phyloP scores from a whole-genome alignment of 92 coral and sea anemone species.

The Porites lobata region DNA sequence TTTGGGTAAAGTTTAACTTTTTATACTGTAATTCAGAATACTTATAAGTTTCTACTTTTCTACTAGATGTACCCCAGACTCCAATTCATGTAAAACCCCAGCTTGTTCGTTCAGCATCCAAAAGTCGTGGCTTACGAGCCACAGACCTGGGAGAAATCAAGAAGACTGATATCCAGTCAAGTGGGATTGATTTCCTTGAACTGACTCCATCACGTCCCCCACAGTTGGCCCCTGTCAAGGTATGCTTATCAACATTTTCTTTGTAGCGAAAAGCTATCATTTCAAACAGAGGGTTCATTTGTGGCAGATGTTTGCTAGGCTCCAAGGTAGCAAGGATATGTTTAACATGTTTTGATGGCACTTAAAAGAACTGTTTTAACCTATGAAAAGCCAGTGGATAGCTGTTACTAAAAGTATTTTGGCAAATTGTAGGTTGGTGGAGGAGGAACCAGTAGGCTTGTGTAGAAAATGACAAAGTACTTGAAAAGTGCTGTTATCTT shows the following conservation, averaged over 20 bases:
- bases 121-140: conserved; percentile 82
- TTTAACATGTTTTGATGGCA: no score
- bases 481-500: no score
- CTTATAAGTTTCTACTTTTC: neutral
- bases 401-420: no score
- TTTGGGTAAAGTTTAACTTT: neutral
- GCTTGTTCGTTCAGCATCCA: conserved; percentile 95
- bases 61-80: conserved; percentile 67
- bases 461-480: no score
- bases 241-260: neutral
- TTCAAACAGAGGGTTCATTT: no score
- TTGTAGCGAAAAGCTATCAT: no score
- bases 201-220: conserved; percentile 63
- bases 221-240: conserved; percentile 88
- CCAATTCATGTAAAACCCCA: conserved; percentile 96
- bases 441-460: no score
- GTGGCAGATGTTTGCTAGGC: no score
- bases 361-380: no score
- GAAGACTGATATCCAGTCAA: conserved; percentile 30
- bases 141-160: conserved; percentile 69
- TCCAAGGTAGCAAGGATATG: no score
- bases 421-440: no score
- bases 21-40: neutral
- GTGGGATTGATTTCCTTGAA: conserved; percentile 80
- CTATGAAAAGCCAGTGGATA: no score